Percentiles rank a stretch among this genome's conserved stretches.
Conservation (phyloP, 2,888 invertebrate genomes). For the Atrina japonica region DNA sequence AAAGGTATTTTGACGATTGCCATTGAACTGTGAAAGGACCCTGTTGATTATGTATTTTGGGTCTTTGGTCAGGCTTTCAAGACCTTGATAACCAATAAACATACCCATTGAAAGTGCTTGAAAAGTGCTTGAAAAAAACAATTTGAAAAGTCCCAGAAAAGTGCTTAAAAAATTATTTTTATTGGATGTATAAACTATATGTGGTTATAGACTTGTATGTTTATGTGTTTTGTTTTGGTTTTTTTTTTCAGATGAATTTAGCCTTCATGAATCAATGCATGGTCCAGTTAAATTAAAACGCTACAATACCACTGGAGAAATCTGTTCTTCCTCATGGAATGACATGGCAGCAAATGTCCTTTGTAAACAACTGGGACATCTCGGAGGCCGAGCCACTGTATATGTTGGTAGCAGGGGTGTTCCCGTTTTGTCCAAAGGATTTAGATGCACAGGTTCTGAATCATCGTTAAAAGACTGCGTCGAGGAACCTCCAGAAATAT, state of each 20-base stretch:
- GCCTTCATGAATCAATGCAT: constrained; percentile 26
- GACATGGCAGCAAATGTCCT: constrained; percentile 85
- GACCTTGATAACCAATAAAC: no score
- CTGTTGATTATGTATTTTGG: no score
- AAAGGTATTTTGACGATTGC: no score
- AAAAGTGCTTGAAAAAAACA: no score
- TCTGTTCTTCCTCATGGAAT: constrained; percentile 88
- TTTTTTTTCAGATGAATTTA: constrained; percentile 18
- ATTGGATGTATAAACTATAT: no score
- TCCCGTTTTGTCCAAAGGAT: constrained; percentile 62
- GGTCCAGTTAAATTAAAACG: constrained; percentile 43
- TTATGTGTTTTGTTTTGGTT: no score
- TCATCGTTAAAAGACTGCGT: constrained; percentile 53
- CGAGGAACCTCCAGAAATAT: constrained; percentile 50
- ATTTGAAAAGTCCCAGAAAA: no score
- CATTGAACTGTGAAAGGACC: no score
- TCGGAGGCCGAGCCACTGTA: constrained; percentile 66
- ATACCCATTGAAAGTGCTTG: no score
- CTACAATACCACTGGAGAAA: constrained; percentile 84
- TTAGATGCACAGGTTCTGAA: constrained; percentile 59
- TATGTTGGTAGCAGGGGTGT: constrained; percentile 59
- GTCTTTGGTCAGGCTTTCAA: no score
- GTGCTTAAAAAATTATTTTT: no score
- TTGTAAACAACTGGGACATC: constrained; percentile 59
- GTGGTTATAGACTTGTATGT: no score